Base-by-base conservation (phyloP, 1,140 invertebrate species). In the Caerostris extrusa region DNA sequence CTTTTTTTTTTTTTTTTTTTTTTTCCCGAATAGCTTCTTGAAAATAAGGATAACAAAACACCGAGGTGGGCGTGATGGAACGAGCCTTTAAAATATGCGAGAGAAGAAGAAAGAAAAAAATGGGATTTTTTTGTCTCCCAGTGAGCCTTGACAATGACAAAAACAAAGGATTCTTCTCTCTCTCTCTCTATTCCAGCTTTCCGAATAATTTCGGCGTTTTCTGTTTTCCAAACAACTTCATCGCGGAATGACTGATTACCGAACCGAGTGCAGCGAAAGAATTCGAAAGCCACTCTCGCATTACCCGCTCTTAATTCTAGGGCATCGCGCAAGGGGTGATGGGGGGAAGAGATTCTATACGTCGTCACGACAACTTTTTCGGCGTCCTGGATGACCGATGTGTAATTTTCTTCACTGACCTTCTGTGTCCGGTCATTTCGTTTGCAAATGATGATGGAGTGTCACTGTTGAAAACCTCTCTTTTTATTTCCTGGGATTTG, bases 361-460 rank as follows among this genome's bases (percentile, higher is more conserved):
- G 71, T 77, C 71, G 71, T 77, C 71, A 77, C 14, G 53, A 77
- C 71, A 77, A 77, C 71, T 77, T 77, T 77, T 77, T 71, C 8
- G 50, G 34, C 4, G 19, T 50, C 5, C 34, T 14, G 50, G 53
- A 77, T 77, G 71, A 77, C 71, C 71, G 71, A 77, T 77, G 50
- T 77, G 71, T 77, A 77, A 77, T 77, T 77, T 77, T 77, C 71
- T 53, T 77, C 55, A 60, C 57, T 85, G 83, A 85, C 83, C 83
- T 85, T 85, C 83, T 57, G 56, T 57, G 83, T 90, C 88, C 67
- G 88, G 17, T 77, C 88, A 90, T 77, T 90, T 90, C 83, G 34
- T n/a, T 85, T 90, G 50, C 64, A 71, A 77, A 90, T 77, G 88
- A 90, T 90, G 88, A 90, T 77, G 57, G 88, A 90, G 88, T 90